Evolutionary conservation across 2,888 invertebrate species (phyloP).

Genomic region (Acronicta aceris): DNA sequence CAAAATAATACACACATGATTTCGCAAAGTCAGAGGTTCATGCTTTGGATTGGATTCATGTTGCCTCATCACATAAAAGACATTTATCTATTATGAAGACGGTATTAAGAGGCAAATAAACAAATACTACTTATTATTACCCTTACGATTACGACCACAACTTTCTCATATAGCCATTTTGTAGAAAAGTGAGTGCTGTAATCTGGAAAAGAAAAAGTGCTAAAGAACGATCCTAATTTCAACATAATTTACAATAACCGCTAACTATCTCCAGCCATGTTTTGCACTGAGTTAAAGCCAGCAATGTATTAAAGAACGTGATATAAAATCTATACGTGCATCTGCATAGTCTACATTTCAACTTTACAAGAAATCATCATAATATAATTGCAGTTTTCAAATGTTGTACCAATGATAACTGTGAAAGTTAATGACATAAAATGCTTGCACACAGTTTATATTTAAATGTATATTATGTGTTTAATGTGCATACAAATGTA

Average conservation of each 20-base stretch:
- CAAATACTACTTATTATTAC: neutral
- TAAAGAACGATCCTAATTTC: neutral
- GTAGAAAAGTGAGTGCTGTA: neutral
- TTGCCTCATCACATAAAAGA: no score
- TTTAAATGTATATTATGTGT: slow-evolving; percentile 18
- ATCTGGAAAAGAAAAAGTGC: neutral
- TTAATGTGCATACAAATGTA: slow-evolving; percentile 36
- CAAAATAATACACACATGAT: no score
- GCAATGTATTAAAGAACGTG: neutral
- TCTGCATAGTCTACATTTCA: neutral
- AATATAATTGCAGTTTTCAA: slow-evolving; percentile 3
- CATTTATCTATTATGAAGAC: no score
- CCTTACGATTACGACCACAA: neutral
- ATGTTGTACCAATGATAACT: neutral
- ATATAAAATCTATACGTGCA: neutral
- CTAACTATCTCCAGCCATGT: no score
- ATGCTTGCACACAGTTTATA: slow-evolving; percentile 14
- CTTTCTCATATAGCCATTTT: neutral
- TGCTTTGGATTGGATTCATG: no score
- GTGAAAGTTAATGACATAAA: slow-evolving; percentile 24
- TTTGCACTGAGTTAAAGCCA: neutral
- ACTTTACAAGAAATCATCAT: slow-evolving; percentile 1
- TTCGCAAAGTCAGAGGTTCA: no score
- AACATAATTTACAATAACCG: neutral
- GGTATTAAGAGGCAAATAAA: slow-evolving; percentile 1